Percentiles rank a stretch among this genome's conserved stretches.
phyloP scores from a whole-genome alignment of 2,113 vertebrate genomes.

The Tragelaphus imberbis region DNA sequence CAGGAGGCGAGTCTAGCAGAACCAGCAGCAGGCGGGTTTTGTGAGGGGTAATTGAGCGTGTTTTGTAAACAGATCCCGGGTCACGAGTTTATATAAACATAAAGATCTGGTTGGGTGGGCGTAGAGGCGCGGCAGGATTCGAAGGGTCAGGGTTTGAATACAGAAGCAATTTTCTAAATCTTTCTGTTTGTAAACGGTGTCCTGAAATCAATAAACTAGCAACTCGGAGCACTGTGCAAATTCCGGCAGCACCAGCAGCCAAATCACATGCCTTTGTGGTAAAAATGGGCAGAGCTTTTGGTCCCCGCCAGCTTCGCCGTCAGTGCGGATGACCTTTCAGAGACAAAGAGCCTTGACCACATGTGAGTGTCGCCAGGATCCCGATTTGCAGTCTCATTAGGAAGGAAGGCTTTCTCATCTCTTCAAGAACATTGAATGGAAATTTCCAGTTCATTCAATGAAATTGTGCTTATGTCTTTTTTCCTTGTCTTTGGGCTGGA shows the following conservation, averaged over 20 bases:
- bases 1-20: background rate
- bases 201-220: background rate
- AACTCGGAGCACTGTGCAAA: background rate
- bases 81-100: background rate
- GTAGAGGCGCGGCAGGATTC: background rate
- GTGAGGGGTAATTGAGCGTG: background rate
- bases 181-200: conserved; percentile 31
- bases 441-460: conserved; percentile 4
- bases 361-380: fast-evolving
- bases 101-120: background rate
- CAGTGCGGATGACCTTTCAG: background rate
- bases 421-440: background rate
- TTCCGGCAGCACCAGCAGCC: background rate
- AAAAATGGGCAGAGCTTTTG: background rate
- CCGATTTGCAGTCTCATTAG: background rate
- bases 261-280: background rate
- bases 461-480: background rate
- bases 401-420: background rate
- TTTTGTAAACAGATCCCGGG: background rate
- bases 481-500: background rate
- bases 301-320: background rate
- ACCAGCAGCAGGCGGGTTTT: background rate
- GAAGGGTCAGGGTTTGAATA: background rate
- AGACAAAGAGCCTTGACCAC: background rate
- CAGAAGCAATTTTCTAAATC: conserved; percentile 16